A percentile compares a stretch with the other conserved stretches of the same genome.
phyloP scores from a whole-genome alignment of 2,797 vertebrate species.

The Sylvia borin region DNA sequence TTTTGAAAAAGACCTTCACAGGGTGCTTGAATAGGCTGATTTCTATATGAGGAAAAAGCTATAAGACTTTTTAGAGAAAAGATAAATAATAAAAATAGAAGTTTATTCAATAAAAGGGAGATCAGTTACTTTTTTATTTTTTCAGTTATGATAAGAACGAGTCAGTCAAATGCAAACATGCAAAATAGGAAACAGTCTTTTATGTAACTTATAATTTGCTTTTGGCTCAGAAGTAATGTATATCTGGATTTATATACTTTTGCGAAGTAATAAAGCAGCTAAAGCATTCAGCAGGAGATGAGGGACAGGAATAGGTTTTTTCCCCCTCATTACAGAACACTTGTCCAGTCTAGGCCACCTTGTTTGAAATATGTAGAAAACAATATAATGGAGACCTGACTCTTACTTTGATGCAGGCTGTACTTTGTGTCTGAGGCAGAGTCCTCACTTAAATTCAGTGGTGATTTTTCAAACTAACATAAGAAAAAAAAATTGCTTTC shows the following conservation, averaged over 20 bases:
- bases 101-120: neutral
- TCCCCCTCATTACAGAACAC: rapidly evolving
- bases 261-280: neutral
- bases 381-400: neutral
- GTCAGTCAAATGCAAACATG: neutral
- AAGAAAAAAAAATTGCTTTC: neutral
- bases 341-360: neutral
- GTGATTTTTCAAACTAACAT: neutral
- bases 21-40: neutral
- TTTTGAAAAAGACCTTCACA: neutral
- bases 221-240: neutral
- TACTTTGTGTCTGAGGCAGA: neutral
- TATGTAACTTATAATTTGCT: neutral
- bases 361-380: neutral
- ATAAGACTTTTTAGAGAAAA: neutral
- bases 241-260: neutral
- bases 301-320: neutral
- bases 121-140: neutral
- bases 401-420: neutral
- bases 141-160: neutral
- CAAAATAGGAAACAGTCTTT: neutral
- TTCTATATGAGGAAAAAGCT: neutral
- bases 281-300: neutral
- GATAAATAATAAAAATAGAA: neutral
- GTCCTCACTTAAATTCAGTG: neutral